Evolutionary conservation across 2,113 vertebrate species (phyloP).

Genomic region (Callorhinus ursinus): DNA sequence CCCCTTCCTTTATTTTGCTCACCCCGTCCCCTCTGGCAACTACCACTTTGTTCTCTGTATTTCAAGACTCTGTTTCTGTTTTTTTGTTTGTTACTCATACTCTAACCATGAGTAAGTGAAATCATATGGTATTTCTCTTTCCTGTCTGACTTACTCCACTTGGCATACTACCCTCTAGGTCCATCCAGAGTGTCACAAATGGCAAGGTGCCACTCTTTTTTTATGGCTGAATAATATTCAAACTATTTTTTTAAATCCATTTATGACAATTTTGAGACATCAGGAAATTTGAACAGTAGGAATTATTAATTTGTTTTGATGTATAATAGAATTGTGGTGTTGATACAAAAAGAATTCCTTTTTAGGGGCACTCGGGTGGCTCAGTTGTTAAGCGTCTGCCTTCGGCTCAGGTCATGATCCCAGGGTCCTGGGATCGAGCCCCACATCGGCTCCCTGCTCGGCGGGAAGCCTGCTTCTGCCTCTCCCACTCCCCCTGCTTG

Average conservation of each 20-base stretch:
- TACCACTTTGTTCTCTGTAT: not conserved
- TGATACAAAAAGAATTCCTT: not conserved
- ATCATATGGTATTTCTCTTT: not conserved
- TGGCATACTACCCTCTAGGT: not conserved
- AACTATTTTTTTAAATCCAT: not conserved
- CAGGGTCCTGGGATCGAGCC: too few species aligned
- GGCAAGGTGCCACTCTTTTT: not conserved
- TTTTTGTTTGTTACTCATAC: not conserved
- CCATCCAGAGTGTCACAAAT: not conserved
- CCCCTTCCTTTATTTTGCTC: not conserved
- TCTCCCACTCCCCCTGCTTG: too few species aligned
- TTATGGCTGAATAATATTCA: not conserved
- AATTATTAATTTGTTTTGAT: not conserved
- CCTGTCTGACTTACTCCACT: not conserved
- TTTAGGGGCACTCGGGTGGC: not conserved
- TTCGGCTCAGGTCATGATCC: too few species aligned
- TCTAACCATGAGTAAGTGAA: not conserved
- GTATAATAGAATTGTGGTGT: not conserved
- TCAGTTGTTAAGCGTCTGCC: too few species aligned
- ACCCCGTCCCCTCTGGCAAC: not conserved
- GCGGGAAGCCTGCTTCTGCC: too few species aligned
- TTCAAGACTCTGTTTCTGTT: not conserved
- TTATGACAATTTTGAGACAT: not conserved
- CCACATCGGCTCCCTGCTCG: too few species aligned
- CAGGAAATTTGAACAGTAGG: not conserved